Evolutionary conservation across 2,888 invertebrate species (phyloP).

Genomic region (Tubulanus polymorphus): DNA sequence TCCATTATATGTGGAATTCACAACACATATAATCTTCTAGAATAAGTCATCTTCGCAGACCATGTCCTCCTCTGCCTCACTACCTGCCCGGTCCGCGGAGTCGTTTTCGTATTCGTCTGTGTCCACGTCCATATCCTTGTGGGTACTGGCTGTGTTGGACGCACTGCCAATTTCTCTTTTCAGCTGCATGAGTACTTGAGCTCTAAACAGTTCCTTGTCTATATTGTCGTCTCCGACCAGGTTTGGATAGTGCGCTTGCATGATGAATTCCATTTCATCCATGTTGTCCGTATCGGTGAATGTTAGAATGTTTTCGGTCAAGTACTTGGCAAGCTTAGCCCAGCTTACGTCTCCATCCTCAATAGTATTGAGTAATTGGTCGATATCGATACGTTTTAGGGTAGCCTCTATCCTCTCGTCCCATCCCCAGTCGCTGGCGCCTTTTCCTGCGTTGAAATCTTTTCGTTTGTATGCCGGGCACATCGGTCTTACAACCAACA

Average conservation of each 20-base stretch:
- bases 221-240: background rate
- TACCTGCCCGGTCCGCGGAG: too few relatives aligned
- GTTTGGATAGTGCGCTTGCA: background rate
- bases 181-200: background rate
- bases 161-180: background rate
- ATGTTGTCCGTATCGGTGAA: background rate
- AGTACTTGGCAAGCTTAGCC: background rate
- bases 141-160: too few relatives aligned
- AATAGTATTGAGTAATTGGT: background rate
- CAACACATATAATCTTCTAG: too few relatives aligned
- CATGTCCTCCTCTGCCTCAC: too few relatives aligned
- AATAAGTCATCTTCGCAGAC: too few relatives aligned
- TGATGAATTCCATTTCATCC: background rate
- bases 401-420: background rate
- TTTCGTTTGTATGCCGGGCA: background rate
- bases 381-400: background rate
- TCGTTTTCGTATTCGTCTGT: too few relatives aligned
- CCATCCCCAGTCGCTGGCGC: background rate
- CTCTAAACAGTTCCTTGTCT: background rate
- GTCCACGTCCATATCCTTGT: too few relatives aligned
- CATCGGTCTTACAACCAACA: background rate
- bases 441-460: background rate
- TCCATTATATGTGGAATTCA: too few relatives aligned
- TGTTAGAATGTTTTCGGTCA: background rate
- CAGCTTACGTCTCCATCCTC: background rate